Percentiles rank a stretch among this genome's conserved stretches.
Evolutionary conservation across 2,797 vertebrate species (phyloP).

Genomic region (Falco berigora): DNA sequence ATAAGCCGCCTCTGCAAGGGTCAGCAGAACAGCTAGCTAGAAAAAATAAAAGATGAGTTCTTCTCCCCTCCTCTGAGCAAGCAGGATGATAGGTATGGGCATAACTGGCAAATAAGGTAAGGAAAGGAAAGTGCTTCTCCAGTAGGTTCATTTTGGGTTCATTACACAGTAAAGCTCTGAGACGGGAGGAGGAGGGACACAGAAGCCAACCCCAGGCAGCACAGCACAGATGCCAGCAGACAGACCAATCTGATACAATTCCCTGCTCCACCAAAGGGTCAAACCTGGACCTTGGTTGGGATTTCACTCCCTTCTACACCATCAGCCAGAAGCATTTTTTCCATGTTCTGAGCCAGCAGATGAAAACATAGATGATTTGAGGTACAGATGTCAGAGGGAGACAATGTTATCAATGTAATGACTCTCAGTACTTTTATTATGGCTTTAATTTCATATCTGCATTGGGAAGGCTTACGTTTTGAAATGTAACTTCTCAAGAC

Average conservation of each 20-base stretch:
- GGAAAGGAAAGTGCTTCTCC: neutral
- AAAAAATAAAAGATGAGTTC: neutral
- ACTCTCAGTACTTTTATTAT: neutral
- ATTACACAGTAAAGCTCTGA: neutral
- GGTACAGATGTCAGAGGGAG: neutral
- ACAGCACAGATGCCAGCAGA: too few relatives aligned
- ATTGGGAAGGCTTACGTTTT: neutral
- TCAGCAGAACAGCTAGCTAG: neutral
- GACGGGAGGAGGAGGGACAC: too few relatives aligned
- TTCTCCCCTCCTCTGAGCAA: neutral
- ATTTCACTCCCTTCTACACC: neutral
- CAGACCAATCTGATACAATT: neutral
- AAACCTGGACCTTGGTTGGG: neutral
- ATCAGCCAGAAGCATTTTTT: neutral
- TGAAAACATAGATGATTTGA: neutral
- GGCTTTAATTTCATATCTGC: neutral
- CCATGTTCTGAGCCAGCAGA: neutral
- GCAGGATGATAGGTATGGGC: neutral
- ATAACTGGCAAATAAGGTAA: fast-evolving
- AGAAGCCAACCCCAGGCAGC: neutral
- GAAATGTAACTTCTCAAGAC: neutral
- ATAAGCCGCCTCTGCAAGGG: neutral
- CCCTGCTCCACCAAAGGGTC: neutral
- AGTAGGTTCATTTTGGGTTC: neutral
- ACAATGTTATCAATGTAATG: neutral